Conservation (phyloP, 2,113 vertebrate genomes). For the Entomyzon cyanotis region DNA sequence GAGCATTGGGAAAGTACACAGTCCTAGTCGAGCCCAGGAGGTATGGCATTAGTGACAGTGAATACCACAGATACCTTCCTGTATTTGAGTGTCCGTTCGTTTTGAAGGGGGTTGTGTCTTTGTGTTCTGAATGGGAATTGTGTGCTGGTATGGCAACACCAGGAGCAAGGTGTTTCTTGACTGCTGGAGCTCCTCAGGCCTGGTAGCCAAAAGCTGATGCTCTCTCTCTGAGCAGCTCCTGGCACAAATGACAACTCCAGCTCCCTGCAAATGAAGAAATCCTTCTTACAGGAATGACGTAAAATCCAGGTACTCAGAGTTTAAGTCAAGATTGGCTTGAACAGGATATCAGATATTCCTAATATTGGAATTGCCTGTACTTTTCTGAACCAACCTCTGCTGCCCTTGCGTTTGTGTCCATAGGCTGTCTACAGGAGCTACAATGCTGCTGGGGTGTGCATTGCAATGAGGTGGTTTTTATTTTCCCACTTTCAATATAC, state of each 20-base stretch:
- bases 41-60: background rate
- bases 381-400: background rate
- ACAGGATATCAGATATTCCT: background rate
- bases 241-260: conserved; percentile 98
- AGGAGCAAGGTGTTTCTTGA: conserved; percentile 46
- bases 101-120: conserved; percentile 41
- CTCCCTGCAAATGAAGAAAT: conserved; percentile 82
- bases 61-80: conserved; percentile 42
- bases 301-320: background rate
- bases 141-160: conserved; percentile 64
- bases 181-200: conserved; percentile 66
- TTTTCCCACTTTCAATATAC: background rate
- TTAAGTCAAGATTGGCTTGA: background rate
- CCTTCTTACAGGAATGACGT: conserved; percentile 12
- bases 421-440: background rate
- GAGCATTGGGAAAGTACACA: background rate
- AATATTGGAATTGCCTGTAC: background rate
- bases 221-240: conserved; percentile 92
- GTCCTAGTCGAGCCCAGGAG: conserved; percentile 53
- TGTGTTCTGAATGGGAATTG: conserved; percentile 38
- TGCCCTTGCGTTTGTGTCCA: background rate
- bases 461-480: background rate
- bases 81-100: background rate
- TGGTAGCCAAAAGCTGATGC: conserved; percentile 87
- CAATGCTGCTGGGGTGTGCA: background rate